These are phyloP conservation scores for Microctenopoma lineatum DNA, from an alignment of 2,797 vertebrate genomes.

Conservation along the genomic window DNA sequence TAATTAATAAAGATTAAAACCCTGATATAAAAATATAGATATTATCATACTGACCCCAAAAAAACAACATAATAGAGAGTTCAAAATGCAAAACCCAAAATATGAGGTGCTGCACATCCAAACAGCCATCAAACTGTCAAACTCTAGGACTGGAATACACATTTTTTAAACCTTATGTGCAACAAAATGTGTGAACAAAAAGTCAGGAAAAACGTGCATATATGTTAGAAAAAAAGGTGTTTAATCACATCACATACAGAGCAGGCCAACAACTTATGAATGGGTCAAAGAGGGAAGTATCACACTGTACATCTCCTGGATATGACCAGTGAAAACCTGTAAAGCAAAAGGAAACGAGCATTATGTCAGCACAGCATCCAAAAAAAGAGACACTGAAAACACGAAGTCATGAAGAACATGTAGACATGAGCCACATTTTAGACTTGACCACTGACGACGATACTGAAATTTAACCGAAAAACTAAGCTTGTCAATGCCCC, in stretches of 20 bases:
- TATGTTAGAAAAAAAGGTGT: conserved; percentile 31
- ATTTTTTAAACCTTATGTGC: neutral
- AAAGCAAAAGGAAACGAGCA: conserved; percentile 49
- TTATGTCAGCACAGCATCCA: conserved; percentile 37
- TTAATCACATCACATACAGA: conserved; percentile 55
- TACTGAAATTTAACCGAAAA: neutral
- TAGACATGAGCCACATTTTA: neutral
- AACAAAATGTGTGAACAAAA: neutral
- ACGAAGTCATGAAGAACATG: neutral
- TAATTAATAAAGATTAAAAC: no score
- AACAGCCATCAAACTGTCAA: neutral
- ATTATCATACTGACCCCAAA: no score
- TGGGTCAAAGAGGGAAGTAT: conserved; percentile 29
- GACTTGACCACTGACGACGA: neutral
- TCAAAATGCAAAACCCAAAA: no score
- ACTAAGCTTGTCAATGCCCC: neutral
- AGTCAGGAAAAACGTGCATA: conserved; percentile 7
- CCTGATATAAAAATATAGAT: no score
- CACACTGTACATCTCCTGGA: conserved; percentile 30
- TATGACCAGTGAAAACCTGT: conserved; percentile 47
- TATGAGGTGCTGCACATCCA: no score
- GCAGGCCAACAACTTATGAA: conserved; percentile 2
- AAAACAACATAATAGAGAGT: no score
- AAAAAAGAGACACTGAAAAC: neutral
- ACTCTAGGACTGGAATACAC: neutral